Percentiles rank a stretch among this genome's conserved stretches.
Evolutionary conservation across 1,140 invertebrate genomes (phyloP).

Genomic region (Drosophila ananassae): DNA sequence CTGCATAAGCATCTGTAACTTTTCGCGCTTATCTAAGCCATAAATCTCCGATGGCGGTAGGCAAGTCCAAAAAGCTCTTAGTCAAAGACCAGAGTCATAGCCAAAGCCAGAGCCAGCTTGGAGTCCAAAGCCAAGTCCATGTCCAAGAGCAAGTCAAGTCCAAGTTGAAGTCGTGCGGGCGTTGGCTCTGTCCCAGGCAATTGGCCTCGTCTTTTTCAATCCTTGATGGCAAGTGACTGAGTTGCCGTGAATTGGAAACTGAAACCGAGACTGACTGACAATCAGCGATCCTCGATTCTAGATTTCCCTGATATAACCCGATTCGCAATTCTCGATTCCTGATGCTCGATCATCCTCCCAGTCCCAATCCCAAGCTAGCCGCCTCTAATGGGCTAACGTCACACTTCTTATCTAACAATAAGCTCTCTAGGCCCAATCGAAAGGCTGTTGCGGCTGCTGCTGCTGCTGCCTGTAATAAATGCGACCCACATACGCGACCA

Average conservation of each 20-base stretch:
- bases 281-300: conserved; percentile 55
- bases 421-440: conserved; percentile 30
- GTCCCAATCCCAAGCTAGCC: conserved; percentile 11
- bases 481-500: conserved; percentile 79
- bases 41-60: conserved; percentile 80
- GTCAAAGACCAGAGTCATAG: conserved; percentile 25
- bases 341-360: conserved; percentile 42
- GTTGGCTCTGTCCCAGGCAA: conserved; percentile 53
- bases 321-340: conserved; percentile 25
- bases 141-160: conserved; percentile 48
- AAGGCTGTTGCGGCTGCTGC: conserved; percentile 20
- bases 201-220: conserved; percentile 35
- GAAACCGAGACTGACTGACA: conserved; percentile 67
- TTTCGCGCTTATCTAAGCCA: conserved; percentile 80
- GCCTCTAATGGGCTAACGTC: conserved; percentile 76
- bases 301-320: conserved; percentile 29
- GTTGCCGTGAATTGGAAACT: conserved; percentile 30
- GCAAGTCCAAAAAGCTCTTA: conserved; percentile 66
- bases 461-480: conserved; percentile 54
- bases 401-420: conserved; percentile 63
- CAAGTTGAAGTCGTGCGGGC: conserved; percentile 71
- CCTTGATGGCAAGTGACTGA: conserved; percentile 65
- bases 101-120: conserved; percentile 25
- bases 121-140: conserved; percentile 46
- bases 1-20: conserved; percentile 82